These are phyloP conservation scores for Epinephelus awoara DNA, from an alignment of 2,797 vertebrate species.

Conservation along the genomic window DNA sequence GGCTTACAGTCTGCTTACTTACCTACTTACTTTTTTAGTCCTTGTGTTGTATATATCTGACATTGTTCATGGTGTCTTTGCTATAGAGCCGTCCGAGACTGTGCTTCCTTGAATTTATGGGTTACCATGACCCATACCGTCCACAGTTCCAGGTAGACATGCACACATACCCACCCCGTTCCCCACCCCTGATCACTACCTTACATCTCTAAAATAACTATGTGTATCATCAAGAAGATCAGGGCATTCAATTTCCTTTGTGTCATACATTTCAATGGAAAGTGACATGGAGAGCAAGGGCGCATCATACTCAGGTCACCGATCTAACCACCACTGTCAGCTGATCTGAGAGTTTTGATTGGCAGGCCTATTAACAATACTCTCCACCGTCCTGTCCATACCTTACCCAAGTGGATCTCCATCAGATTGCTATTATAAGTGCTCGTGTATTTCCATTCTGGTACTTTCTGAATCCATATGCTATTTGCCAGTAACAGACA, in stretches of 20 bases:
- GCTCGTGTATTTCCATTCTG: slow-evolving; percentile 76
- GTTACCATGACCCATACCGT: slow-evolving; percentile 65
- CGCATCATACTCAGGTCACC: slow-evolving; percentile 80
- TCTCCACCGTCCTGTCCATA: slow-evolving; percentile 70
- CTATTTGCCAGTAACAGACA: slow-evolving; percentile 74
- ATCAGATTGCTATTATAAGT: slow-evolving; percentile 78
- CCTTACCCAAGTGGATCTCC: slow-evolving; percentile 79
- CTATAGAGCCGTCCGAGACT: slow-evolving; percentile 70
- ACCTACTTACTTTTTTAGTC: not conserved
- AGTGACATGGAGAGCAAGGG: slow-evolving; percentile 72
- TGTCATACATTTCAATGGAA: slow-evolving; percentile 80
- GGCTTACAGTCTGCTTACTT: not conserved
- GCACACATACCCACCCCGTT: slow-evolving; percentile 11
- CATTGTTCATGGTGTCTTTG: slow-evolving; percentile 23
- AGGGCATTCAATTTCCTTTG: slow-evolving; percentile 83
- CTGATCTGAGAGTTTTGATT: slow-evolving; percentile 79
- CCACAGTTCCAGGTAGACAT: slow-evolving; percentile 73
- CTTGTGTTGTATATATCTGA: slow-evolving; percentile 6
- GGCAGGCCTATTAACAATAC: slow-evolving; percentile 81
- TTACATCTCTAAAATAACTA: slow-evolving; percentile 72
- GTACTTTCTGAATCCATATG: slow-evolving; percentile 66
- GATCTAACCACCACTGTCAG: slow-evolving; percentile 79
- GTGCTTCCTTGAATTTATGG: slow-evolving; percentile 74
- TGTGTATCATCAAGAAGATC: slow-evolving; percentile 77
- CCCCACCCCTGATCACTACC: slow-evolving; percentile 30